Base-by-base conservation (phyloP, 92 coral and sea anemone species). In the Porites divaricata region DNA sequence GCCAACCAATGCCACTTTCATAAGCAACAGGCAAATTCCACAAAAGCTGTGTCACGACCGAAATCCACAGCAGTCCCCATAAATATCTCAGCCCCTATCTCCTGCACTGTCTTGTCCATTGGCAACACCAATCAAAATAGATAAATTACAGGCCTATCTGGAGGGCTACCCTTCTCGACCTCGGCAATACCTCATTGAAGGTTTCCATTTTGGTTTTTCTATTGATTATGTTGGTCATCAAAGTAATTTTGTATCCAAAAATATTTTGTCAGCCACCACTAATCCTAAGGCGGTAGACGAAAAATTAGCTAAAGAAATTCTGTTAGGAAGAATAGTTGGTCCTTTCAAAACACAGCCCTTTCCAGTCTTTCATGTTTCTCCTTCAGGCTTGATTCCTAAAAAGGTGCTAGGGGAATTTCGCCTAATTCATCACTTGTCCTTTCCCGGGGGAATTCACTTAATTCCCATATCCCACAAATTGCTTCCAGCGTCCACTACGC, bases 121-220 rank as follows among this genome's bases (percentile, higher is more conserved):
- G 72, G 13, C 72, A 67, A 67, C 72, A 22, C 72, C 72, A 67
- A 12, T 67, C 72, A 67, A 67, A 67, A 49, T 67, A 25, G 72
- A 25, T 25, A 67, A 67, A 67, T 26, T 67, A 49, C 14, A 24
- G 48, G 72, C 72, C 13, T 67, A 67, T 24, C 48, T 67, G 16
- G 45, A 67, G 12, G 72, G 72, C 9, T 67, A 10, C 35, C 41
- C 64, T 59, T 6, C 64, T 9, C 26, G 21, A 15, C 28, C 73
- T 25, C 26, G 21, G 35, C 64, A 59, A 59, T 59, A 59, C 20
- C 64, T 59, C 19, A 17, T 59, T 12, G 64, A 59, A 6, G 64
- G 64, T 20, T 59, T 59, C 64, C 23, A 8, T 15, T 68, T 68
- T 68, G 41, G 73, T 68, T 68, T 68, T 20, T 68, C 72, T 2